phyloP scores from a whole-genome alignment of 1,140 invertebrate genomes.

The Drosophila seguyi region DNA sequence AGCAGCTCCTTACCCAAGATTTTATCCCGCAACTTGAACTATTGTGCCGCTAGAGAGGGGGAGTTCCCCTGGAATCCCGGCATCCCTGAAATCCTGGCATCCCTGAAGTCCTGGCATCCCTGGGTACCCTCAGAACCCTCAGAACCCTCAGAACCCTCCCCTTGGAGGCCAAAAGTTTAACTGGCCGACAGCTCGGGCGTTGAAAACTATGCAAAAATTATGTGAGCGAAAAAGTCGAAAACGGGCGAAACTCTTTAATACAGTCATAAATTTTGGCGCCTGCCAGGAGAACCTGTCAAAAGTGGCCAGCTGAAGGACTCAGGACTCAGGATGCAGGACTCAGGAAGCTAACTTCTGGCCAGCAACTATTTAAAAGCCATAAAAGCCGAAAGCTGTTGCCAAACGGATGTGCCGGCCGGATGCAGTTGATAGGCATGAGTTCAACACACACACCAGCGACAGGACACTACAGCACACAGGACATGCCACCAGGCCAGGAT shows the following conservation, averaged over 20 bases:
- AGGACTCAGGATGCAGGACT: no score
- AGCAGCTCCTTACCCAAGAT: conserved; percentile 4
- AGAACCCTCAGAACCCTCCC: neutral
- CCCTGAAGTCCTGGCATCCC: neutral
- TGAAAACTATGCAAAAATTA: conserved; percentile 76
- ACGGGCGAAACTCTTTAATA: conserved; percentile 67
- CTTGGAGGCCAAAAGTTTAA: conserved; percentile 5
- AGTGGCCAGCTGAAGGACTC: conserved; percentile 38
- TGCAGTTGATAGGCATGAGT: conserved; percentile 80
- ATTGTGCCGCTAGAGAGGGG: neutral
- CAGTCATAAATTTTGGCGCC: conserved; percentile 76
- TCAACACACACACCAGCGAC: conserved; percentile 23
- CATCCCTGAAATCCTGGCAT: neutral
- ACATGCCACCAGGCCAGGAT: conserved; percentile 21
- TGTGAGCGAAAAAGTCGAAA: conserved; percentile 59
- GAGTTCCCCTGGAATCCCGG: neutral
- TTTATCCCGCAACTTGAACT: conserved; percentile 1
- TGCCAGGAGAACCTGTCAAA: conserved; percentile 66
- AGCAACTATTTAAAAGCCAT: conserved; percentile 82
- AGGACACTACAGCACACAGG: neutral
- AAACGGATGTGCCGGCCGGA: conserved; percentile 78
- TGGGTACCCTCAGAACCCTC: neutral
- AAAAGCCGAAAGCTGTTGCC: conserved; percentile 82
- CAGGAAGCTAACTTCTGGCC: conserved; percentile 45
- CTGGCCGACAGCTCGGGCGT: conserved; percentile 58